These are phyloP conservation scores for Pseudomugil gertrudae DNA, from an alignment of 2,797 vertebrate genomes.

Conservation along the genomic window DNA sequence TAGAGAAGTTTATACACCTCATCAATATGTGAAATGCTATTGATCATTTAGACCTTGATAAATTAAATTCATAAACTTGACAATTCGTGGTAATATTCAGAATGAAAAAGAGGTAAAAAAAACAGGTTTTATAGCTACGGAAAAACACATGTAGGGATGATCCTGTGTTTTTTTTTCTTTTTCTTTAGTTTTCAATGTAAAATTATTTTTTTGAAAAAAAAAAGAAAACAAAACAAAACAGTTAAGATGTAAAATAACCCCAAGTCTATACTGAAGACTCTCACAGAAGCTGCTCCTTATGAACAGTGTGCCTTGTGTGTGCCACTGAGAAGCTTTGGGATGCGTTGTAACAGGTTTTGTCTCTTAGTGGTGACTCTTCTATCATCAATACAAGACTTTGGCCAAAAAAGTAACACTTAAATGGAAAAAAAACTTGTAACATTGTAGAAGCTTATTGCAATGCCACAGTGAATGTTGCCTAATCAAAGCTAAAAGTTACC, in stretches of 20 bases:
- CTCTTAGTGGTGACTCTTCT: too few relatives aligned
- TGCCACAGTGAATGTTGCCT: too few relatives aligned
- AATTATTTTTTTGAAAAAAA: not conserved
- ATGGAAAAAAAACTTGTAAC: too few relatives aligned
- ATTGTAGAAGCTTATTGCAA: too few relatives aligned
- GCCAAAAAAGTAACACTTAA: too few relatives aligned
- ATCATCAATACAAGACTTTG: too few relatives aligned
- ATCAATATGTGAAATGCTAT: conserved; percentile 86
- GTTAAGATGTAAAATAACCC: not conserved
- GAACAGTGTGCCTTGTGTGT: not conserved
- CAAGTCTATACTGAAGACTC: not conserved
- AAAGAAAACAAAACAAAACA: not conserved
- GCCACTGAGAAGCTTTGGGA: too few relatives aligned
- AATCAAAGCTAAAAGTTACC: too few relatives aligned
- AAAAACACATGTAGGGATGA: too few relatives aligned
- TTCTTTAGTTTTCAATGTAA: not conserved
- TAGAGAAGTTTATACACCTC: conserved; percentile 87
- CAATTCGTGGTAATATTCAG: conserved; percentile 69
- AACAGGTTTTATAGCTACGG: too few relatives aligned
- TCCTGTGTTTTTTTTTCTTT: conserved; percentile 7
- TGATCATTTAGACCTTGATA: conserved; percentile 84
- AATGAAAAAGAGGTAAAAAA: conserved; percentile 15
- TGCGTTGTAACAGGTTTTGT: too few relatives aligned
- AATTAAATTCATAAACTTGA: conserved; percentile 86
- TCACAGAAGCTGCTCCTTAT: not conserved